Base-by-base conservation (phyloP, 2,888 invertebrate species). In the Galerucella calmariensis region DNA sequence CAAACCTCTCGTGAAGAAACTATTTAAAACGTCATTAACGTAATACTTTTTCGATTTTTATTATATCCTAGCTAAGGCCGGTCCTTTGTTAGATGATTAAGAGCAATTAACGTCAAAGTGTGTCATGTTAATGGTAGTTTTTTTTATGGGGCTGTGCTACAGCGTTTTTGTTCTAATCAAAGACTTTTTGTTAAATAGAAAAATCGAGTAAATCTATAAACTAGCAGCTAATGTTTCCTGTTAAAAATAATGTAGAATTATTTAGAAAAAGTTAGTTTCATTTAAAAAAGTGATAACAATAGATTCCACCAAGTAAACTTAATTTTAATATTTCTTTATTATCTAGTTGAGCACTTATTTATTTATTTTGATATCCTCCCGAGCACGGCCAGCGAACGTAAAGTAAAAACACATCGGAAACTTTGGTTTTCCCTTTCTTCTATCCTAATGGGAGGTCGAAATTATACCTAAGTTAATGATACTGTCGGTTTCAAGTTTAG, bases 401-500 rank as follows among this genome's bases (percentile, higher is more conserved):
- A 65, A 70, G 70, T 70, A 70, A 70, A 71, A 71, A 71, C 58
- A 71, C 65, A 71, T 71, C 46, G 24, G 71, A 24, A 71, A 71
- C 65, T 71, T 70, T 67, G 69, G 61, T 69, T 73, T 72, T 67
- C 65, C 69, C 73, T 77, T 72, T 75, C 74, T 76, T 78, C 73
- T 75, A 74, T 74, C 71, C 79, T 77, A 77, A 79, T 75, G 78
- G 73, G 73, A 73, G 74, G 67, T 75, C 72, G 77, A 76, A 78
- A 75, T 75, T 79, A 77, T 76, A 79, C 78, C 77, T 78, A 75
- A 80, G 77, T 79, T 80, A 81, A 79, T 77, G 81, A 78, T 81
- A 79, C 75, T 81, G 81, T 80, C 82, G 78, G 77, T 75, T 81
- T 79, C 79, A 80, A 78, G 77, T 80, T 80, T 78, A n/a, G 78